Evolutionary conservation across 2,888 invertebrate species (phyloP), one percentile per base, ranked within the genome.

Genomic region (Campoletis raptor): DNA sequence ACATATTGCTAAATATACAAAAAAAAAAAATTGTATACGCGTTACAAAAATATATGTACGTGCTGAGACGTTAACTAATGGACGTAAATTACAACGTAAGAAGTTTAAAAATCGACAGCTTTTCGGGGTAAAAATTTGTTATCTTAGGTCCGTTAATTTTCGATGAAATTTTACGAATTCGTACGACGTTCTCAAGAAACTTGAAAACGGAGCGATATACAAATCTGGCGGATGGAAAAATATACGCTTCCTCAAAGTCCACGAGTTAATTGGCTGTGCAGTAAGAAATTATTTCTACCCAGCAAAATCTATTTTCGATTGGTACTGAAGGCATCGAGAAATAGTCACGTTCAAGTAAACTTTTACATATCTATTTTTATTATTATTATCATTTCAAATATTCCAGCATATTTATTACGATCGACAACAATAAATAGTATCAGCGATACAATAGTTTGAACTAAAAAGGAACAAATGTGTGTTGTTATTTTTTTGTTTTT

Each of bases 331-430:
- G 3, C 66, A 67, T 40, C 66, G 40, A 37, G 36, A n/a, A 66
- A 66, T 69, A 84, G 80, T 80, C 84, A 84, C 84, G 84, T 84
- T 84, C 66, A 40, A 70, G n/a, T 9, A 67, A 40, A 67, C 40
- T 21, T 4, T 30, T 24, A 5, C 4, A n/a, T n/a, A n/a, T n/a
- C n/a, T n/a, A n/a, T 21, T n/a, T 40, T 67, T n/a, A 37, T 66
- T 21, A 10, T 67, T 40, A 67, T 67, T 10, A 67, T 67, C 21
- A 67, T 21, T 37, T n/a, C n/a, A 10, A 61, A 67, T 8, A 40
- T 40, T 67, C 40, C n/a, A n/a, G 9, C 66, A 40, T n/a, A 40
- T 37, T 40, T 67, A 40, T 67, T 61, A 30, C 15, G 10, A 15
- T 61, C 2, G 15, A 61, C 5, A 24, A 7, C 30, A 30, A 30